Conservation (phyloP, 2,113 vertebrate species). For the Oostethus manadensis region DNA sequence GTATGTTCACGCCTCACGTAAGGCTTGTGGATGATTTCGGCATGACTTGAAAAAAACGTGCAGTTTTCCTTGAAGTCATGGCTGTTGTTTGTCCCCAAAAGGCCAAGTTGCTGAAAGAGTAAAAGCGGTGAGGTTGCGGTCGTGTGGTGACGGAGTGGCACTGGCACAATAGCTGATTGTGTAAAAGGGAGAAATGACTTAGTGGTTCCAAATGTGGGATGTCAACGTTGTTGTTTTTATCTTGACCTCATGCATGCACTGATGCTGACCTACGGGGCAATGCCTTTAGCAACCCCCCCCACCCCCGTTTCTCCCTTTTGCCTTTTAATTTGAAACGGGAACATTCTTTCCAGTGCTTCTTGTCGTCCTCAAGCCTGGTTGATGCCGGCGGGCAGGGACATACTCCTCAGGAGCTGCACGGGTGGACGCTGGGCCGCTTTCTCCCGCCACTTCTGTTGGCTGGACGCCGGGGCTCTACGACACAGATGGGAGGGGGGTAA, state of each 20-base stretch:
- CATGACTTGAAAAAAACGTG: too few relatives aligned
- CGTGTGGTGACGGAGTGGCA: background rate
- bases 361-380: slow-evolving; percentile 63
- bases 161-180: slow-evolving; percentile 9
- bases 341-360: slow-evolving; percentile 70
- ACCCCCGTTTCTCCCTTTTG: slow-evolving; percentile 8
- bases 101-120: too few relatives aligned
- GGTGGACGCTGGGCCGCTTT: slow-evolving; percentile 44
- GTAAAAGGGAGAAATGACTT: slow-evolving; percentile 30
- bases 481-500: slow-evolving; percentile 53
- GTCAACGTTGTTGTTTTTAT: slow-evolving; percentile 16
- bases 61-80: too few relatives aligned
- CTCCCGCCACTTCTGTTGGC: slow-evolving; percentile 69
- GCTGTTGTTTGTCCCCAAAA: too few relatives aligned
- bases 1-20: too few relatives aligned
- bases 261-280: slow-evolving; percentile 58
- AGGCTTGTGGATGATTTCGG: too few relatives aligned
- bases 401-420: slow-evolving; percentile 51
- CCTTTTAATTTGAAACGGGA: slow-evolving; percentile 70
- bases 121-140: background rate
- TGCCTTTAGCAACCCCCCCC: slow-evolving; percentile 57
- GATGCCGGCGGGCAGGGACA: slow-evolving; percentile 57
- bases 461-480: slow-evolving; percentile 61
- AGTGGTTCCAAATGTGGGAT: slow-evolving; percentile 24
- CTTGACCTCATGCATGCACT: slow-evolving; percentile 15